phyloP scores from a whole-genome alignment of 2,797 vertebrate genomes.

The Eulemur coronatus region DNA sequence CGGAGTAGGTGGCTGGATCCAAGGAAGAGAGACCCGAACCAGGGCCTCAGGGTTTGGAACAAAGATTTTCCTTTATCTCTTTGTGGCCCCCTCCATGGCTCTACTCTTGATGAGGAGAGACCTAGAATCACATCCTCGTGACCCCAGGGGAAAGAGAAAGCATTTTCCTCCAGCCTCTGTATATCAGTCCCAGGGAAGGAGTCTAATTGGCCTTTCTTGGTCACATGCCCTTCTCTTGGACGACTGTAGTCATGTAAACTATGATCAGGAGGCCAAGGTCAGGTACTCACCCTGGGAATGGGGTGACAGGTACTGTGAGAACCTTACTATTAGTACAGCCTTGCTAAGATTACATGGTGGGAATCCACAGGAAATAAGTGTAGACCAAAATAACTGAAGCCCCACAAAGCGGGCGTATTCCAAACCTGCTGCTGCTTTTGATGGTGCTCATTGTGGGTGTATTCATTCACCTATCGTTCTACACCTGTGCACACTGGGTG shows the following conservation, averaged over 20 bases:
- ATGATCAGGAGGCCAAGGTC: neutral
- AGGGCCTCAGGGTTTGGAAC: neutral
- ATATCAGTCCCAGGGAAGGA: neutral
- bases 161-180: neutral
- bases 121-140: neutral
- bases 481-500: neutral
- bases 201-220: neutral
- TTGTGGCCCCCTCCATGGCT: neutral
- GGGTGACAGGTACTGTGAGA: neutral
- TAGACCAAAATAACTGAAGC: neutral
- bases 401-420: rapidly evolving
- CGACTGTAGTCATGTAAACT: neutral
- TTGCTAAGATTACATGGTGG: neutral
- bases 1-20: neutral
- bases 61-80: neutral
- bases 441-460: too few relatives aligned
- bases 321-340: neutral
- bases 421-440: neutral
- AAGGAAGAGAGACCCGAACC: neutral
- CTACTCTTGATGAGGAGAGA: neutral
- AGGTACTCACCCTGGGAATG: neutral
- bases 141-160: neutral
- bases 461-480: too few relatives aligned
- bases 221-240: neutral
- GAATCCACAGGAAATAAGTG: neutral